Evolutionary conservation across 2,113 vertebrate genomes (phyloP).

Genomic region (Vidua chalybeata): DNA sequence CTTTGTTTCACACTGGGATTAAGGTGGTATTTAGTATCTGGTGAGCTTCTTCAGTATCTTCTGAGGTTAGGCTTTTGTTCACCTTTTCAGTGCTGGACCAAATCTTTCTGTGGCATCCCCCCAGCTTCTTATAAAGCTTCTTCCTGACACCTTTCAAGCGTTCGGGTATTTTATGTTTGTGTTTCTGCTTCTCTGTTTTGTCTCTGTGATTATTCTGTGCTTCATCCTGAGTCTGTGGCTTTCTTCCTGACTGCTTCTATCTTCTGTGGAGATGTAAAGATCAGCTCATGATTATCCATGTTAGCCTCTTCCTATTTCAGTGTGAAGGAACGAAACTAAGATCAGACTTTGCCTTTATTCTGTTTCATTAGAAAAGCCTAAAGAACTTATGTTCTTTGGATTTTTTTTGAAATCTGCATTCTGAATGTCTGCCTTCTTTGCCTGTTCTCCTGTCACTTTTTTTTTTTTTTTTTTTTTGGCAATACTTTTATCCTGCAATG

Average conservation of each 20-base stretch:
- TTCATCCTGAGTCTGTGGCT: neutral
- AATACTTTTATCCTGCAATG: neutral
- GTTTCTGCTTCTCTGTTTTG: neutral
- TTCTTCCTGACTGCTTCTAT: neutral
- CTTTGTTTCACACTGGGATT: neutral
- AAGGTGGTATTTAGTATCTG: accelerated
- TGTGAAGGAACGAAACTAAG: neutral
- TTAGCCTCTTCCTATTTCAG: neutral
- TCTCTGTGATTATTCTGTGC: neutral
- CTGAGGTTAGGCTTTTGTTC: neutral
- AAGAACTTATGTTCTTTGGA: neutral
- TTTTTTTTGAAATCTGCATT: neutral
- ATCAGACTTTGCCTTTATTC: neutral
- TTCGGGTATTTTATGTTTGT: neutral
- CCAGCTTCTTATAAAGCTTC: neutral
- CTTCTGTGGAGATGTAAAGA: neutral
- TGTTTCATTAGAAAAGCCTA: neutral
- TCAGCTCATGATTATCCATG: neutral
- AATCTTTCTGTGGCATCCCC: neutral
- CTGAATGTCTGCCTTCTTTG: neutral
- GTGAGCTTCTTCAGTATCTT: neutral
- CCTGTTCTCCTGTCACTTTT: neutral
- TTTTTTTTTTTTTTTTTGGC: neutral
- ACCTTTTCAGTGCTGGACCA: neutral
- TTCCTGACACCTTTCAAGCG: neutral